A percentile compares a stretch with the other conserved stretches of the same genome.
Conservation (phyloP, 2,113 vertebrate genomes). For the Chauna torquata region DNA sequence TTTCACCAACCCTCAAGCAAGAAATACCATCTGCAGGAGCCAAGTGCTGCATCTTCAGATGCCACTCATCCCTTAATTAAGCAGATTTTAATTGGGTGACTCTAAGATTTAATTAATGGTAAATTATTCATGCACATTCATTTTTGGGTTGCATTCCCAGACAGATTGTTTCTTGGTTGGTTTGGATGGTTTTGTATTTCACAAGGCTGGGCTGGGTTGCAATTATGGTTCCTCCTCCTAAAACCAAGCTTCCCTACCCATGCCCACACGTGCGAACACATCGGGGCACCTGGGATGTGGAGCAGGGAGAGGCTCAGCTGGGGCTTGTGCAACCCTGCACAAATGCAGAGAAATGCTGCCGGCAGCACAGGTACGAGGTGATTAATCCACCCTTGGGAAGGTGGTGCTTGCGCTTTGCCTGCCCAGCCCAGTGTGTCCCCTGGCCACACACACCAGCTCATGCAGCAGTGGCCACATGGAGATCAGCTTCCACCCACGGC, state of each 20-base stretch:
- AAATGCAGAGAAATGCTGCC: background rate
- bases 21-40: background rate
- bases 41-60: background rate
- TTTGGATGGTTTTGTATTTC: background rate
- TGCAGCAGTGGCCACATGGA: rapidly evolving
- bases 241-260: background rate
- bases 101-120: constrained; percentile 36
- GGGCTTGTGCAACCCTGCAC: background rate
- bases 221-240: background rate
- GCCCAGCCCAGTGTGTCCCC: background rate
- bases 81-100: background rate
- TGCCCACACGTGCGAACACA: background rate
- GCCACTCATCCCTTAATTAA: constrained; percentile 17
- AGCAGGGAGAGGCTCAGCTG: rapidly evolving
- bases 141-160: constrained; percentile 8
- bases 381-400: background rate
- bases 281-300: background rate
- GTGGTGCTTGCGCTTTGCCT: background rate
- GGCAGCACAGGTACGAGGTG: background rate
- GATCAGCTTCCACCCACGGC: background rate
- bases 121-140: background rate
- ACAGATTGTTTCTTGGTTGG: background rate
- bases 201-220: rapidly evolving
- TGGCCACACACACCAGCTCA: background rate
- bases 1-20: background rate